Evolutionary conservation across 2,113 vertebrate species (phyloP).

Genomic region (Crotalus helleri): DNA sequence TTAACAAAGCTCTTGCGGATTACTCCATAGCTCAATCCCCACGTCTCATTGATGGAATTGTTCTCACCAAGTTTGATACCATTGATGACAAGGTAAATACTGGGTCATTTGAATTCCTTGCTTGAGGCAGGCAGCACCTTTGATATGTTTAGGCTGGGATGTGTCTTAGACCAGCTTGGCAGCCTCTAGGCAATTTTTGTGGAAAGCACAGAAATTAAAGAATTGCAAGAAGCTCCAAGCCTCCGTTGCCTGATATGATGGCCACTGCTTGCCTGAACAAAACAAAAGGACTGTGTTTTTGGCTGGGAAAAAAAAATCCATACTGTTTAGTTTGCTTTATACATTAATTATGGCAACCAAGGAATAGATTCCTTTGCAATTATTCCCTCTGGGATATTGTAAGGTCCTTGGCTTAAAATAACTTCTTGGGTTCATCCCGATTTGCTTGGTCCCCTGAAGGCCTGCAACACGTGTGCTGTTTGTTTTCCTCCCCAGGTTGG

Average conservation of each 20-base stretch:
- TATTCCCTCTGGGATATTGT: background rate
- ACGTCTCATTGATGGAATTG: conserved; percentile 94
- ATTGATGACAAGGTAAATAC: conserved; percentile 95
- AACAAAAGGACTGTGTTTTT: background rate
- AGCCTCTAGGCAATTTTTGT: background rate
- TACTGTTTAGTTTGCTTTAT: background rate
- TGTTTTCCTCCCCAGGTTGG: conserved; percentile 78
- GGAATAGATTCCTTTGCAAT: background rate
- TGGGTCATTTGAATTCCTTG: background rate
- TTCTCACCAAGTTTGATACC: conserved; percentile 98
- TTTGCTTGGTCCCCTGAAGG: background rate
- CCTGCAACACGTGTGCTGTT: rapidly evolving
- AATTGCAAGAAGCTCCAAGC: background rate
- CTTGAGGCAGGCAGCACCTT: background rate
- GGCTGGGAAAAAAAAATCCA: background rate
- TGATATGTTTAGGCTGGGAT: background rate
- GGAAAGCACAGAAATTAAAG: background rate
- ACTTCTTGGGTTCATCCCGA: too few species aligned
- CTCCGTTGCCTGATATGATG: background rate
- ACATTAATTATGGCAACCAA: background rate
- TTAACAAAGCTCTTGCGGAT: conserved; percentile 96
- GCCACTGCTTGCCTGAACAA: background rate
- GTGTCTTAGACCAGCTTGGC: background rate
- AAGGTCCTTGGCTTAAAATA: background rate
- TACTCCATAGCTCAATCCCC: conserved; percentile 93